Evolutionary conservation across 1,140 invertebrate genomes (phyloP).

Genomic region (Metopolophium dirhodum): DNA sequence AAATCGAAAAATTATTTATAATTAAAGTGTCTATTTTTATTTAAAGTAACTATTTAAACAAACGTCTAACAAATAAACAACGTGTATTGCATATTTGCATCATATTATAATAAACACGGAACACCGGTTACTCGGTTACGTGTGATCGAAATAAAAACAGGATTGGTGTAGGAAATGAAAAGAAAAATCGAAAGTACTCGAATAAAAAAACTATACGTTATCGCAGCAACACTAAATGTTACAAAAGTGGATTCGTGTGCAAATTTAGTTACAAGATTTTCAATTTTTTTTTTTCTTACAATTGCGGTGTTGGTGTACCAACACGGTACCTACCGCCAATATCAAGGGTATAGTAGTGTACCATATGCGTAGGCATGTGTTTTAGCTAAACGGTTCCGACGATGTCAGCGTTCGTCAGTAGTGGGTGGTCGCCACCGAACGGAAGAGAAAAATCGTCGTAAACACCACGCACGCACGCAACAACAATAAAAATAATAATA

Average conservation of each 20-base stretch:
- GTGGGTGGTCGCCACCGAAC: background rate
- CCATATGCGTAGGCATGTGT: background rate
- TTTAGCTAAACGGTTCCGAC: background rate
- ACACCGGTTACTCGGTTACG: background rate
- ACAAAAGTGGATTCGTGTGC: background rate
- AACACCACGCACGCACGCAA: background rate
- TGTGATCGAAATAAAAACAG: background rate
- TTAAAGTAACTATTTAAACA: background rate
- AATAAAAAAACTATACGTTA: background rate
- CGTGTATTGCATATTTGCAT: too few species aligned
- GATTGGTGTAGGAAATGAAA: background rate
- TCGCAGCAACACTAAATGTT: background rate
- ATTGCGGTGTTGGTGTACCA: background rate
- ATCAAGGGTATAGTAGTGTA: too few species aligned
- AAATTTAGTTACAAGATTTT: background rate
- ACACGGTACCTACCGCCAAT: too few species aligned
- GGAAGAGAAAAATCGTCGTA: background rate
- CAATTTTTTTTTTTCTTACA: background rate
- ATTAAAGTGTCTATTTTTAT: background rate
- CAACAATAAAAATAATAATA: background rate
- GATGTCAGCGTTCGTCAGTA: background rate
- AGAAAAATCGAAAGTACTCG: background rate
- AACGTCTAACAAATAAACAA: too few species aligned
- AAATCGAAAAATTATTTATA: background rate
- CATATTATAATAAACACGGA: background rate